Percentiles rank a stretch among this genome's conserved stretches.
Evolutionary conservation across 2,888 invertebrate genomes (phyloP).

Genomic region (Epinotia demarniana): DNA sequence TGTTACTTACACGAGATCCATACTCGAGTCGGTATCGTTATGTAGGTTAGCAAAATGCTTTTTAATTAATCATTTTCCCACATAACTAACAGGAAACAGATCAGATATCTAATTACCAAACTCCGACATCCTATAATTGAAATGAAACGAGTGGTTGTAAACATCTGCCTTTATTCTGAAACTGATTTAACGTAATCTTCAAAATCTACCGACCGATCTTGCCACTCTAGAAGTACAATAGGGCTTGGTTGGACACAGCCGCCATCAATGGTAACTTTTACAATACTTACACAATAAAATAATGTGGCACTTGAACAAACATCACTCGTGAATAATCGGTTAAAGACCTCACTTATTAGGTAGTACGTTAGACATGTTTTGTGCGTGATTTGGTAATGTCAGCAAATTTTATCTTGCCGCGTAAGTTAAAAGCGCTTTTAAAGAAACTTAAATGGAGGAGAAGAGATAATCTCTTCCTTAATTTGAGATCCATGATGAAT

Average conservation of each 20-base stretch:
- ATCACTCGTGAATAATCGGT: constrained; percentile 52
- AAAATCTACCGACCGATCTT: constrained; percentile 24
- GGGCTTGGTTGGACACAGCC: constrained; percentile 27
- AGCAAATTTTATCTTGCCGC: background rate
- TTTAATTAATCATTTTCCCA: constrained; percentile 16
- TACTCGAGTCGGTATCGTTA: background rate
- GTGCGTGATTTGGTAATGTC: constrained; percentile 9
- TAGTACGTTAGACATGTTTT: constrained; percentile 14
- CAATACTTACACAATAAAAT: constrained; percentile 62
- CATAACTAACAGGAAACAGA: constrained; percentile 16
- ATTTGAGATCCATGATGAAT: no score
- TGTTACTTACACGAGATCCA: no score
- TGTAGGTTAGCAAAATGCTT: background rate
- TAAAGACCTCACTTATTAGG: constrained; percentile 50
- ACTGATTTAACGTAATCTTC: constrained; percentile 16
- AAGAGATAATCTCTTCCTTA: no score
- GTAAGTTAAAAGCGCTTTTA: background rate
- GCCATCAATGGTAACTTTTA: constrained; percentile 39
- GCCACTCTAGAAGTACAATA: constrained; percentile 27
- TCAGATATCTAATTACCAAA: constrained; percentile 4
- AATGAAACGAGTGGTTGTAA: constrained; percentile 11
- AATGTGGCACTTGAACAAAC: constrained; percentile 63
- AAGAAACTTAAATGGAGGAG: background rate
- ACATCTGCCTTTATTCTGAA: constrained; percentile 38
- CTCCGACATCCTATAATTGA: constrained; percentile 10